Evolutionary conservation across 2,888 invertebrate species (phyloP).

Genomic region (Phasia obesa): DNA sequence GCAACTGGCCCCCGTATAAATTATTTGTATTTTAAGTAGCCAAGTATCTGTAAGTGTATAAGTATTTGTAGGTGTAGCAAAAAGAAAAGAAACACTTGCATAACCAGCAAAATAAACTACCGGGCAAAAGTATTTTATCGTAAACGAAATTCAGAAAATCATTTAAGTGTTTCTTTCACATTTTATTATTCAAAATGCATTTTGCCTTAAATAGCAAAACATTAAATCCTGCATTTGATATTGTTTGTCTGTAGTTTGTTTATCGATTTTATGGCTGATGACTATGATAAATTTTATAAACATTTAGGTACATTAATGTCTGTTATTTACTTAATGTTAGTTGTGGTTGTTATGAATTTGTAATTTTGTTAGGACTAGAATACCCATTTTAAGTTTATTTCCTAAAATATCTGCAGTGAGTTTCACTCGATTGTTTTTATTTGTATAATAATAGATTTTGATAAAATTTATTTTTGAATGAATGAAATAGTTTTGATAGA

Average conservation of each 20-base stretch:
- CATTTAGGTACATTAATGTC: neutral
- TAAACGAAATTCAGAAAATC: neutral
- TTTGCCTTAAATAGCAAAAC: conserved; percentile 15
- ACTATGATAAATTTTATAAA: conserved; percentile 15
- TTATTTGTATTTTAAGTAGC: too few species aligned
- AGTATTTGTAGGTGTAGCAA: too few species aligned
- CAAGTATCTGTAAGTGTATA: too few species aligned
- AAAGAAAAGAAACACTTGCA: too few species aligned
- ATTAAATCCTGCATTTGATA: conserved; percentile 19
- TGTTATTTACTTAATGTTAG: conserved; percentile 14
- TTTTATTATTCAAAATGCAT: conserved; percentile 48
- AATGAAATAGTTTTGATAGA: conserved; percentile 7
- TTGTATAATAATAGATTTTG: conserved; percentile 1
- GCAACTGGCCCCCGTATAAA: too few species aligned
- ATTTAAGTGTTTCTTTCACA: conserved; percentile 9
- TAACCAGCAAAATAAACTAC: too few species aligned
- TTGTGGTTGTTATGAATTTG: conserved; percentile 22
- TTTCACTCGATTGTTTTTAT: conserved; percentile 22
- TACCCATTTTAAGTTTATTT: neutral
- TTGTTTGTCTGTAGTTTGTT: neutral
- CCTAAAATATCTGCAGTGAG: neutral
- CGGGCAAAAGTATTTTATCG: too few species aligned
- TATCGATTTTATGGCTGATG: conserved; percentile 5
- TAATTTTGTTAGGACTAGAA: conserved; percentile 2
- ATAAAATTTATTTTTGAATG: conserved; percentile 2